Evolutionary conservation across 1,140 invertebrate species (phyloP).

Genomic region (Zaprionus camerounensis): DNA sequence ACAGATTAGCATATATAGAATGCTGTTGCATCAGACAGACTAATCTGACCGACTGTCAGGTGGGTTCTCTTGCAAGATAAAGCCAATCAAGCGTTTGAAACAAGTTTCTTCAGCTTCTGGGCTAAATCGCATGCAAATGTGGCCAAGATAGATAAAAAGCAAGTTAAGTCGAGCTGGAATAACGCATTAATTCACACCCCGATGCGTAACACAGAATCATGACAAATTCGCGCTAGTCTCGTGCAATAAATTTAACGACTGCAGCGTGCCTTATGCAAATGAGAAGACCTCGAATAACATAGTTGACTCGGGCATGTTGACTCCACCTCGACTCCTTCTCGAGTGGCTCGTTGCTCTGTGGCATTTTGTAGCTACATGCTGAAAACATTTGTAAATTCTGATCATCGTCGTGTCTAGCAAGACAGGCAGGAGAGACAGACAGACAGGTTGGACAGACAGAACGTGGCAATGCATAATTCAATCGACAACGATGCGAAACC

Average conservation of each 20-base stretch:
- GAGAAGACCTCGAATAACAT: constrained; percentile 25
- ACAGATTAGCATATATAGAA: not conserved
- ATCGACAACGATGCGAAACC: constrained; percentile 16
- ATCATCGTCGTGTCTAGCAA: constrained; percentile 29
- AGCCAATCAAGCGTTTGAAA: not conserved
- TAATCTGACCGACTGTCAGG: constrained; percentile 7
- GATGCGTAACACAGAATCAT: constrained; percentile 30
- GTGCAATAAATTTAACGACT: constrained; percentile 26
- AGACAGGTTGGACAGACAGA: not conserved
- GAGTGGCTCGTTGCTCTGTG: constrained; percentile 20
- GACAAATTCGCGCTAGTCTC: constrained; percentile 36
- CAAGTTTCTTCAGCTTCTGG: not conserved
- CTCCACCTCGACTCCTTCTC: not conserved
- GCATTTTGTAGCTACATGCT: constrained; percentile 47
- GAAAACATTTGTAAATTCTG: constrained; percentile 57
- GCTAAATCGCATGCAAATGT: constrained; percentile 3
- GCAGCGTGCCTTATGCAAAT: constrained; percentile 45
- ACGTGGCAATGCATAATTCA: constrained; percentile 37
- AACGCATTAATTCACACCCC: constrained; percentile 7
- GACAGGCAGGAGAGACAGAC: not conserved
- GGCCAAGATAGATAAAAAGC: not conserved
- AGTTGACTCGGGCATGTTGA: not conserved
- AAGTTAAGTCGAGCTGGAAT: not conserved
- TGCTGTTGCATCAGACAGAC: not conserved
- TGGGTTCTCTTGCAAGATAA: not conserved